A percentile compares a stretch with the other conserved stretches of the same genome.
Evolutionary conservation across 2,888 invertebrate species (phyloP).

Genomic region (Catocala fraxini): DNA sequence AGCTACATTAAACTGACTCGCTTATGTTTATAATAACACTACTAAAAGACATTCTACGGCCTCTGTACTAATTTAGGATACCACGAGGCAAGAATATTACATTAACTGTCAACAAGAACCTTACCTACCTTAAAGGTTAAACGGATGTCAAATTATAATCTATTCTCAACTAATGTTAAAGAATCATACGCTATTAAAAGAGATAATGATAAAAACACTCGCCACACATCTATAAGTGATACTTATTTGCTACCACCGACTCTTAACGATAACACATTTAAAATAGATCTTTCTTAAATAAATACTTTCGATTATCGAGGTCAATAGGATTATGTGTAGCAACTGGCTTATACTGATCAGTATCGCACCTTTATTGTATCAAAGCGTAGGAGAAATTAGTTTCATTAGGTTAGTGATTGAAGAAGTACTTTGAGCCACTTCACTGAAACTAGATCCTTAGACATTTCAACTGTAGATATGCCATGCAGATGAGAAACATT

Average conservation of each 20-base stretch:
- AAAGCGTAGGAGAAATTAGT: constrained; percentile 5
- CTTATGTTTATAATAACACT: too few relatives aligned
- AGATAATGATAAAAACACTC: constrained; percentile 3
- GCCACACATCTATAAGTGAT: constrained; percentile 6
- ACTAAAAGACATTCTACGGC: too few relatives aligned
- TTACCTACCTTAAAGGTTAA: too few relatives aligned
- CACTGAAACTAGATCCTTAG: not conserved
- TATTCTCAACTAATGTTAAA: too few relatives aligned
- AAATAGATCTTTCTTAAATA: constrained; percentile 49
- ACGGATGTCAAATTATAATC: too few relatives aligned
- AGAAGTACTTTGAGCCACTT: not conserved
- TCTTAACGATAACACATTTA: constrained; percentile 39
- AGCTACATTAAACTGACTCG: too few relatives aligned
- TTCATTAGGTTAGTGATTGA: not conserved
- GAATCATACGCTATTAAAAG: not conserved
- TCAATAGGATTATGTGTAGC: constrained; percentile 45
- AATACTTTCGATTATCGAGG: constrained; percentile 47
- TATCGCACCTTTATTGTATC: constrained; percentile 34
- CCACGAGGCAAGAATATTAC: too few relatives aligned
- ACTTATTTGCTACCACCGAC: constrained; percentile 3
- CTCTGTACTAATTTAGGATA: too few relatives aligned
- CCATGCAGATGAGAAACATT: too few relatives aligned
- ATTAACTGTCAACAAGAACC: too few relatives aligned
- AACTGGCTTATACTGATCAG: constrained; percentile 28
- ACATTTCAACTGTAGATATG: not conserved